phyloP scores from a whole-genome alignment of 2,888 invertebrate genomes.

The Craniophora ligustri region DNA sequence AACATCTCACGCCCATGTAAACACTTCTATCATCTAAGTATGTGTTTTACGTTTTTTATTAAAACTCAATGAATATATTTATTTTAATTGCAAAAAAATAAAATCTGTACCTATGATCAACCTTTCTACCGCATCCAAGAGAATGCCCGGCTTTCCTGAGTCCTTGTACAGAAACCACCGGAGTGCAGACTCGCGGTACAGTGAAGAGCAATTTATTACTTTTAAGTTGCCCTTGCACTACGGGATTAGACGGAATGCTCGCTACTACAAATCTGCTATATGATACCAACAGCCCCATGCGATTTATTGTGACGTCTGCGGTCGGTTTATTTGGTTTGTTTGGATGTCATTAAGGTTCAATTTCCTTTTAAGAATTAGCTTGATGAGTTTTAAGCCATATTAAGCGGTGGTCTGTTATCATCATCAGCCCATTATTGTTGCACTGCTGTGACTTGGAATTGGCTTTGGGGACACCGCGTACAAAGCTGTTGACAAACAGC shows the following conservation, averaged over 20 bases:
- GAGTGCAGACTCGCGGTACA: slow-evolving; percentile 64
- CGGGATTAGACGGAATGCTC: slow-evolving; percentile 56
- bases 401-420: no score
- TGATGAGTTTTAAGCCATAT: neutral
- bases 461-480: no score
- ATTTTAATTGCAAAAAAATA: no score
- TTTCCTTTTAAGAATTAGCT: neutral
- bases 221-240: slow-evolving; percentile 63
- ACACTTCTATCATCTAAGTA: no score
- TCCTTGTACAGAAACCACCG: slow-evolving; percentile 54
- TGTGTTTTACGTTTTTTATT: no score
- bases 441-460: no score
- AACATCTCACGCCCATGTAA: no score
- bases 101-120: neutral
- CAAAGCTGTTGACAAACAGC: no score
- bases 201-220: slow-evolving; percentile 74
- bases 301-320: slow-evolving; percentile 23
- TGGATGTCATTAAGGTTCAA: no score
- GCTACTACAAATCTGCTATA: slow-evolving; percentile 44
- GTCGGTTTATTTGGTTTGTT: slow-evolving; percentile 23
- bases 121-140: slow-evolving; percentile 33
- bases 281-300: slow-evolving; percentile 30
- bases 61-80: no score
- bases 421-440: no score
- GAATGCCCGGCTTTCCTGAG: no score